A percentile compares a stretch with the other conserved stretches of the same genome.
Evolutionary conservation across 2,888 invertebrate genomes (phyloP).

Genomic region (Scrobipalpa costella): DNA sequence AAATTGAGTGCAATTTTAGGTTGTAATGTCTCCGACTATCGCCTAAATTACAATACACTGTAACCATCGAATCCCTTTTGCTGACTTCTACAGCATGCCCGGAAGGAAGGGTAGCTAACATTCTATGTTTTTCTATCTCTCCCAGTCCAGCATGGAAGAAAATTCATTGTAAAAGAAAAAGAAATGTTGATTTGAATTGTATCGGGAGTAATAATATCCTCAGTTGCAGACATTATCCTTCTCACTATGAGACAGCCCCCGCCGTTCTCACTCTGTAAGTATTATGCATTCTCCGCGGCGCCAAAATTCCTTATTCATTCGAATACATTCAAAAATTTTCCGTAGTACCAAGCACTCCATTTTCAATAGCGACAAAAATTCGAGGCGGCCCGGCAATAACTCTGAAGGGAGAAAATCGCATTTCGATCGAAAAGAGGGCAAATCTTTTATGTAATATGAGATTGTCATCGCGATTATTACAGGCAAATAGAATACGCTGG

Average conservation of each 20-base stretch:
- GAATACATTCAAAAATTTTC: conserved; percentile 74
- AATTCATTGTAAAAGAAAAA: too few species aligned
- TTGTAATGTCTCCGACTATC: too few species aligned
- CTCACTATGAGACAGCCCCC: conserved; percentile 37
- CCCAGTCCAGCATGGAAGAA: too few species aligned
- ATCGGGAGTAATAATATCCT: too few species aligned
- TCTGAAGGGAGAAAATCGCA: conserved; percentile 78
- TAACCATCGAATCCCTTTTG: too few species aligned
- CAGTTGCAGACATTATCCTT: too few species aligned
- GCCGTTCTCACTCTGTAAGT: conserved; percentile 39
- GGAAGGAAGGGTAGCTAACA: too few species aligned
- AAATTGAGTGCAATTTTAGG: too few species aligned
- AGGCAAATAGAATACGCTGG: conserved; percentile 80
- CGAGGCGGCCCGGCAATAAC: conserved; percentile 74
- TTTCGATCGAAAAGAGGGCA: conserved; percentile 79
- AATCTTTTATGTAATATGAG: conserved; percentile 82
- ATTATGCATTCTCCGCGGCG: conserved; percentile 65
- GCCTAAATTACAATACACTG: too few species aligned
- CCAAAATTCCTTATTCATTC: conserved; percentile 75
- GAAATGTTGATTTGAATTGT: too few species aligned
- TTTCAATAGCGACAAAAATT: conserved; percentile 75
- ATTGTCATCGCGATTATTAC: conserved; percentile 82
- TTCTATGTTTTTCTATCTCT: too few species aligned
- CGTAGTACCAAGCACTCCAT: conserved; percentile 64
- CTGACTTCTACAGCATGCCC: too few species aligned